Base-by-base conservation (phyloP, 2,797 vertebrate genomes). In the Telmatherina bonti region DNA sequence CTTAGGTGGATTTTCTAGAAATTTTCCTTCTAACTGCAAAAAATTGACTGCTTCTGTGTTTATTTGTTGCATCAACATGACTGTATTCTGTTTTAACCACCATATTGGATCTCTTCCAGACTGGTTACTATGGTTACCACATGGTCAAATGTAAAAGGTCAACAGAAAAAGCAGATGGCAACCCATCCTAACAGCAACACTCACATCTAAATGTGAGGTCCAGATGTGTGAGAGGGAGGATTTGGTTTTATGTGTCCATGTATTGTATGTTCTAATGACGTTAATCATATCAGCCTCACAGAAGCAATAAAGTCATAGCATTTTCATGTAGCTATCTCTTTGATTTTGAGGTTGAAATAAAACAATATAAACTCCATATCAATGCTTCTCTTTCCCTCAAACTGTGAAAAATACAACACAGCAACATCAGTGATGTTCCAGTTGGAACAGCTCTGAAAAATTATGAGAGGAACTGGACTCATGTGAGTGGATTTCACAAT, bases 121-220 rank as follows among this genome's bases (percentile, higher is more conserved):
- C 16, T n/a, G 5, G 35, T 81, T 6, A 56, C 67, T 41, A 63
- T 72, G 67, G 69, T 75, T 47, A 55, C 57, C 36, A 22, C 22
- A 41, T 72, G 68, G 79, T 75, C 63, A 88, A 61, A 82, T 67
- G 45, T 74, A 59, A 87, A 78, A 69, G 70, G 78, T 72, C 63
- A 72, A 29, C 13, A 16, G 31, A 30, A 64, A 38, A 76, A 83
- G 73, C 87, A 89, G 83, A 91, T 88, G 83, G 86, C 59, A 54
- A 70, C 81, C 35, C 9, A 35, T 30, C 13, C 31, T 57, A 22
- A 55, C 52, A 26, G 43, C 70, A 41, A 60, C 54, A 36, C 36
- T 57, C 38, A 62, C 35, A 52, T 65, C 16, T 49, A 45, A 69
- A 79, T 27, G 41, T 63, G 67, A 30, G 5, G 30, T 77, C 66